Percentiles rank a stretch among this genome's conserved stretches.
Conservation (phyloP, 2,113 vertebrate genomes). For the Tamias sibiricus region DNA sequence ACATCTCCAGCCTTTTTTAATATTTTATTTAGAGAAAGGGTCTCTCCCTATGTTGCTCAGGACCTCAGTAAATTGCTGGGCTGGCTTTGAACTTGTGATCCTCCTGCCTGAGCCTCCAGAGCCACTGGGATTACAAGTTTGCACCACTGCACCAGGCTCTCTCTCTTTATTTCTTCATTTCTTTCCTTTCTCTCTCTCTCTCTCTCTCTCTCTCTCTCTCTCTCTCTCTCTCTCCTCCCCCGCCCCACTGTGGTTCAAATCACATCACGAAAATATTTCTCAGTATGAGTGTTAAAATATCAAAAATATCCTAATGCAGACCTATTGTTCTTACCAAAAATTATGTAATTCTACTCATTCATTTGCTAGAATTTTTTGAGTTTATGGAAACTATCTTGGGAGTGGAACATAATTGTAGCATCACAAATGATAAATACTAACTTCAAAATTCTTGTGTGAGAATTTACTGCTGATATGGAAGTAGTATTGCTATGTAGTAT, state of each 20-base stretch:
- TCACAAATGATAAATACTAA: neutral
- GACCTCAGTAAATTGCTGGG: too few relatives aligned
- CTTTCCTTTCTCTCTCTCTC: too few relatives aligned
- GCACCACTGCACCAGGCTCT: too few relatives aligned
- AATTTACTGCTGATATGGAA: neutral
- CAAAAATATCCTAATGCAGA: neutral
- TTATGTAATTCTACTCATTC: neutral
- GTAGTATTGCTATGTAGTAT: fast-evolving
- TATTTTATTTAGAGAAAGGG: too few relatives aligned
- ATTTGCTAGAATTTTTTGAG: neutral
- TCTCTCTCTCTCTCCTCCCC: neutral
- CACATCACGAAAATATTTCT: slow-evolving; percentile 1
- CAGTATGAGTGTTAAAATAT: neutral
- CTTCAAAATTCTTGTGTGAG: neutral
- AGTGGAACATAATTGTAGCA: neutral
- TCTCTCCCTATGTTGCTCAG: too few relatives aligned
- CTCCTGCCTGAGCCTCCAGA: too few relatives aligned
- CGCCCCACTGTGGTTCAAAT: neutral
- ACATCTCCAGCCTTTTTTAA: too few relatives aligned
- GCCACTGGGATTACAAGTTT: too few relatives aligned
- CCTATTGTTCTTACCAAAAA: neutral
- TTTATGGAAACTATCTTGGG: neutral
- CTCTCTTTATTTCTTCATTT: neutral
- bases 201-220: neutral
- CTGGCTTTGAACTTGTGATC: too few relatives aligned